Evolutionary conservation across 1,140 invertebrate genomes (phyloP), one percentile per base, ranked within the genome.

Genomic region (Sarcophaga peregrina): DNA sequence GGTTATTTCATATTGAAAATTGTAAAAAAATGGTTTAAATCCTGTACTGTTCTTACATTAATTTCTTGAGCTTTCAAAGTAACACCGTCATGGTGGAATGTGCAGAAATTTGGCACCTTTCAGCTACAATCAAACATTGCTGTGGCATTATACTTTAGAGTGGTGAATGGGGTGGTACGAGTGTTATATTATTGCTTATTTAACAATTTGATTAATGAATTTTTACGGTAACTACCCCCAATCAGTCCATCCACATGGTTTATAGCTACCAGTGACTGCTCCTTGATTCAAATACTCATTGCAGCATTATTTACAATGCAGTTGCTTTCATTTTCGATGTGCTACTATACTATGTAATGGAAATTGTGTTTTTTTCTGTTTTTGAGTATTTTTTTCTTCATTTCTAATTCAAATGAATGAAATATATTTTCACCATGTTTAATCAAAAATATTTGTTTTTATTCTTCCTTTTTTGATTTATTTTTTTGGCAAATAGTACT

Each of bases 201-300:
- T 78, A 78, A 78, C 75, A 78, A 78, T 78, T 78, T 78, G 75
- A 78, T 78, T 78, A 78, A 52, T 78, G 75, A 78, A 78, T 78
- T 78, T 78, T 25, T 78, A 78, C 50, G 75, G 75, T 50, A 46
- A 50, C 75, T 47, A 50, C 75, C 47, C n/a, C n/a, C 47, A 17
- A 13, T 50, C 10, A 13, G 15, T 45, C 73, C 5, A 52, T 9
- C 13, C 50, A n/a, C n/a, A n/a, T n/a, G n/a, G n/a, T n/a, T n/a
- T n/a, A n/a, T 37, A 37, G 25, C 25, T 37, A 37, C 25, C 4
- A 37, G 25, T 37, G 25, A 37, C 25, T 37, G 4, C 25, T 37
- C 25, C 25, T 37, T 2, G 25, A 37, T 37, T 37, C 25, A 1
- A 1, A 37, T 37, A 37, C 25, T 4, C 1, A 37, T 37, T 37